Percentiles rank a stretch among this genome's conserved stretches.
Conservation (phyloP, 2,113 vertebrate species). For the Atlantisia rogersi region DNA sequence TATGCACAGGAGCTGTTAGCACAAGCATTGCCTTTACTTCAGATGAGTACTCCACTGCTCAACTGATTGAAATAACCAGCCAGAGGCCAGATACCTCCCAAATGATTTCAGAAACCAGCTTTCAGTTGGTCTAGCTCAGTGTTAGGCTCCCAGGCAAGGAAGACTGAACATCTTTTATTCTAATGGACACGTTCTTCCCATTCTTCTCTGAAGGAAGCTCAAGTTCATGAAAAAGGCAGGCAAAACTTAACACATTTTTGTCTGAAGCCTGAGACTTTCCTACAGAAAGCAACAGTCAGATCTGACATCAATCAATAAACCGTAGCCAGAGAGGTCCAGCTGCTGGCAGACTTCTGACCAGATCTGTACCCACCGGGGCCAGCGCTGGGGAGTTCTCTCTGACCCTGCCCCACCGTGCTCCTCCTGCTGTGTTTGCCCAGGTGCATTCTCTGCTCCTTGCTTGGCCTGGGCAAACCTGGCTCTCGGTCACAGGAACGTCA, state of each 20-base stretch:
- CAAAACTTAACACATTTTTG: background rate
- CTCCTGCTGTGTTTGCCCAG: constrained; percentile 31
- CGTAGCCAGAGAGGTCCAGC: background rate
- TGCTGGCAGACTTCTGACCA: background rate
- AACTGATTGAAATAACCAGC: background rate
- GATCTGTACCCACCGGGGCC: background rate
- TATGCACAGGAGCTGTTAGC: background rate
- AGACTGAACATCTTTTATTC: background rate
- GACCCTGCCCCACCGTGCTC: constrained; percentile 18
- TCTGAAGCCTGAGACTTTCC: background rate
- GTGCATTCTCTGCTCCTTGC: constrained; percentile 9
- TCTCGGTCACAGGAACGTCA: background rate
- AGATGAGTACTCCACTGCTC: background rate
- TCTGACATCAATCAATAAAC: background rate
- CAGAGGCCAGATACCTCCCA: background rate
- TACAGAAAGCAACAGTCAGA: background rate
- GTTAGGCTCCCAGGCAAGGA: background rate
- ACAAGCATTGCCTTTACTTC: background rate
- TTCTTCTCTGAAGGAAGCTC: background rate
- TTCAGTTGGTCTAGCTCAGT: background rate
- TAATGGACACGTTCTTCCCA: background rate
- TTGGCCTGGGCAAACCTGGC: background rate
- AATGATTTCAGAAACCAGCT: background rate
- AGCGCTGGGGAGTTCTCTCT: constrained; percentile 10
- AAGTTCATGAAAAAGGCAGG: background rate